These are phyloP conservation scores for Lasioglossum zephyrum DNA, from an alignment of 2,888 invertebrate genomes.

Conservation along the genomic window DNA sequence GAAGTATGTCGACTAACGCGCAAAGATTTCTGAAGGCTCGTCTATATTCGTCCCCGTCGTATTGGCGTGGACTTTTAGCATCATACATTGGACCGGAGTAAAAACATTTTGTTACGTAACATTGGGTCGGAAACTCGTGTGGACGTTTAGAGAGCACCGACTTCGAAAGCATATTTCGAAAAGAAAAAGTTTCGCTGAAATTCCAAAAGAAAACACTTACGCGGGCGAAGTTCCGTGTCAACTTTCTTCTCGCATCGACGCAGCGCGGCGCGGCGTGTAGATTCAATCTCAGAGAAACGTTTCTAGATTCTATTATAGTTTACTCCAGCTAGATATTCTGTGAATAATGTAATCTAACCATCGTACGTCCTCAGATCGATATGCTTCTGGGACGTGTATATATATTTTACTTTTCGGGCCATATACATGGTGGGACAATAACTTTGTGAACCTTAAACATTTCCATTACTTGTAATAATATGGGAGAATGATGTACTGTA, in stretches of 20 bases:
- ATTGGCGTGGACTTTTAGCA: conserved; percentile 49
- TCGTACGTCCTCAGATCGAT: background rate
- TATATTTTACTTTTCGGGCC: too few species aligned
- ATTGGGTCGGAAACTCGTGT: conserved; percentile 33
- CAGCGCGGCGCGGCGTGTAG: background rate
- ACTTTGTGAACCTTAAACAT: too few species aligned
- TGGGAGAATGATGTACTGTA: too few species aligned
- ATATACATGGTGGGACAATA: too few species aligned
- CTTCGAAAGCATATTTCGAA: conserved; percentile 50
- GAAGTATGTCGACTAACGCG: conserved; percentile 28
- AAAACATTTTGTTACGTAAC: conserved; percentile 57
- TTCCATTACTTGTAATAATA: too few species aligned
- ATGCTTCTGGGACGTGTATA: background rate
- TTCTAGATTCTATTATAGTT: conserved; percentile 1
- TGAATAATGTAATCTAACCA: background rate
- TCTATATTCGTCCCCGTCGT: conserved; percentile 31
- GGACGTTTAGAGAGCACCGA: conserved; percentile 45
- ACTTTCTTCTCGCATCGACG: conserved; percentile 14
- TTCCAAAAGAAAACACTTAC: conserved; percentile 37
- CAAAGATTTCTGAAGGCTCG: conserved; percentile 34
- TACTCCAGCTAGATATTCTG: background rate
- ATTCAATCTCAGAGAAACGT: conserved; percentile 13
- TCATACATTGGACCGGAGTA: conserved; percentile 26
- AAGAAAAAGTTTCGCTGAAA: conserved; percentile 41
- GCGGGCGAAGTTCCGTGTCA: background rate